Evolutionary conservation across 2,797 vertebrate genomes (phyloP), one percentile per base, ranked within the genome.

Genomic region (Masticophis lateralis): DNA sequence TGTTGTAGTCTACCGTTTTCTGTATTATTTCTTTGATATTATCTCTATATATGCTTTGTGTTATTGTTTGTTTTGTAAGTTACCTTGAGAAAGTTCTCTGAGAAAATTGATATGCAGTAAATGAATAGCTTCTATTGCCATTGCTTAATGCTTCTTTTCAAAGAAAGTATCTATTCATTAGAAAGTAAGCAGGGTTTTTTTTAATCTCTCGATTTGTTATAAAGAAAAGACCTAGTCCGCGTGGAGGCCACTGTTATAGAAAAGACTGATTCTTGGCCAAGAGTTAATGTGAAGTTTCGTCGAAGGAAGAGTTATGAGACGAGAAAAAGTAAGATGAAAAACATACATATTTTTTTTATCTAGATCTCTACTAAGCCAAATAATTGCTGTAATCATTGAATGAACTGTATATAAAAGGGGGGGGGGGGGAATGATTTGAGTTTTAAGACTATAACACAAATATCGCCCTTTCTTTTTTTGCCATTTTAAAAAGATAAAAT

Each of bases 221-320:
- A 9, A 47, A 99, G 98, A 92, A 98, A 97, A 88, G 98, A 99
- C 0, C 97, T 99, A 0, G 99, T 99, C 25, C 96, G 98, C 1
- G 97, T 99, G 57, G 98, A 99, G 94, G 99, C 99, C 27, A 99
- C 99, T 0, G 98, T 99, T 91, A 95, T 99, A 0, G 99, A 99
- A 88, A 99, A 99, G 97, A 99, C 99, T 0, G 98, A 99, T 88
- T 99, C 99, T 0, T 98, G 98, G 98, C 99, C 99, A 0, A 99
- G 97, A 95, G 92, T 99, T n/a, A 97, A 98, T 95, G 97, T 99
- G 98, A 96, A 88, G 86, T 99, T 99, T 96, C 94, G 95, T 98
- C 99, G 51, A 95, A 98, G 98, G 43, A 98, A 97, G 94, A 97
- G 98, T 95, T 98, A 94, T 93, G 98, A 98, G 93, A 98, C 86